Evolutionary conservation across 2,797 vertebrate species (phyloP), one percentile per base, ranked within the genome.

Genomic region (Malurus splendens): DNA sequence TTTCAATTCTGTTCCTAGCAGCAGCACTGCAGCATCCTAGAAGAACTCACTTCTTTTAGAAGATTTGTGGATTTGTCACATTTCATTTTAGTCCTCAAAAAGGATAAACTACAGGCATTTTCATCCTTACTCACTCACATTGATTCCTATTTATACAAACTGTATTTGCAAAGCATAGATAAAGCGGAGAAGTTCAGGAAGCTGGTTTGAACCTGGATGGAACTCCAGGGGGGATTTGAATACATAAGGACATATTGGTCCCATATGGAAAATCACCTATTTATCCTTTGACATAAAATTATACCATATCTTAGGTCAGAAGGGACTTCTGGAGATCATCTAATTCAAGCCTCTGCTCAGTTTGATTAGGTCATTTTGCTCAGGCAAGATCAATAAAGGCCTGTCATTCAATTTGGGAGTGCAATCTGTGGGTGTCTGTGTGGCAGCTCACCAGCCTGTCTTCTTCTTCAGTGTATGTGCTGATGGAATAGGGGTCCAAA

Each of bases 201-300:
- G 7, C 16, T 64, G 2, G 8, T 84, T 82, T 59, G 25, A 48
- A 11, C 32, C n/a, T 67, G 24, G 11, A 10, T 39, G 55, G 61
- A 87, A 42, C 14, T 82, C n/a, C 50, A 67, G 18, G 15, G 38
- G n/a, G 75, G 36, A 42, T 47, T 47, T 54, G 27, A 77, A 50
- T 50, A 19, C 7, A 3, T 14, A 65, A 78, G 30, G 12, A 68
- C 14, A 30, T 1, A 2, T 28, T 1, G 25, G 7, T 47, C 2
- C 14, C 11, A 23, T 30, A 18, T 51, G 23, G 42, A 84, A 86
- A 76, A 70, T 42, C 3, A 7, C 6, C 17, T 62, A 6, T 77
- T 75, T 64, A 39, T 80, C 25, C 20, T 59, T 2, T 6, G 24
- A 42, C 36, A 51, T 33, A 73, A 68, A 84, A 55, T 54, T 27